Evolutionary conservation across 1,140 invertebrate species (phyloP).

Genomic region (Nomia melanderi): DNA sequence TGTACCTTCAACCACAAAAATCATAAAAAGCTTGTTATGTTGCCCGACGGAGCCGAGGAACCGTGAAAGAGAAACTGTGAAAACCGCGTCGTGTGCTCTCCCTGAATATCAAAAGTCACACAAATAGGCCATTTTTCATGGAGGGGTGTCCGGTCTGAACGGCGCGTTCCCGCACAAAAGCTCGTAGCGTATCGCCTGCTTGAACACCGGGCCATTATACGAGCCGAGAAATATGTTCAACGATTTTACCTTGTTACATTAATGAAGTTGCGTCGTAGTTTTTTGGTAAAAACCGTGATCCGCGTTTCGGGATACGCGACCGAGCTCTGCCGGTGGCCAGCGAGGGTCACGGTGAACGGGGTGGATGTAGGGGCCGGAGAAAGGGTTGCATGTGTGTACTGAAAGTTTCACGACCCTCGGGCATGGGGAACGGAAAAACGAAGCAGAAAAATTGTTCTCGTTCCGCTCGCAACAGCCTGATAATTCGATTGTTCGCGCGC

Average conservation of each 20-base stretch:
- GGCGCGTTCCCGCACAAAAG: too few relatives aligned
- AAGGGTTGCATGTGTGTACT: slow-evolving; percentile 37
- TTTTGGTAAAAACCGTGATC: slow-evolving; percentile 52
- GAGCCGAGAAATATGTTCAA: slow-evolving; percentile 17
- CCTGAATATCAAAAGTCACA: too few relatives aligned
- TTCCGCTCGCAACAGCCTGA: slow-evolving; percentile 57
- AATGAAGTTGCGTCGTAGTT: slow-evolving; percentile 55
- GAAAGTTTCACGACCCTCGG: slow-evolving; percentile 54
- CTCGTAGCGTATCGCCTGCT: too few relatives aligned
- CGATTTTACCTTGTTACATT: slow-evolving; percentile 55
- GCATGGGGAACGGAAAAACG: slow-evolving; percentile 46
- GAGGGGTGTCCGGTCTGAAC: too few relatives aligned
- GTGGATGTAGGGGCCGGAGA: background rate
- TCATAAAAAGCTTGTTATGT: too few relatives aligned
- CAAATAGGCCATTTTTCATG: too few relatives aligned
- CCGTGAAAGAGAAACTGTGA: too few relatives aligned
- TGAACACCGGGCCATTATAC: background rate
- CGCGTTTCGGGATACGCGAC: slow-evolving; percentile 33
- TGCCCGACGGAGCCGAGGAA: too few relatives aligned
- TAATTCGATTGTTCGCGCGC: slow-evolving; percentile 59
- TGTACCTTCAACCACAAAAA: too few relatives aligned
- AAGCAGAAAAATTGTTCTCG: slow-evolving; percentile 57
- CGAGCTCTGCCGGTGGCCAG: background rate
- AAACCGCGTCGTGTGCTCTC: too few relatives aligned
- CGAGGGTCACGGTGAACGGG: too few relatives aligned